A percentile compares a stretch with the other conserved stretches of the same genome.
These are phyloP conservation scores for Atherinosoma microstoma DNA, from an alignment of 2,797 vertebrate genomes.

Conservation along the genomic window DNA sequence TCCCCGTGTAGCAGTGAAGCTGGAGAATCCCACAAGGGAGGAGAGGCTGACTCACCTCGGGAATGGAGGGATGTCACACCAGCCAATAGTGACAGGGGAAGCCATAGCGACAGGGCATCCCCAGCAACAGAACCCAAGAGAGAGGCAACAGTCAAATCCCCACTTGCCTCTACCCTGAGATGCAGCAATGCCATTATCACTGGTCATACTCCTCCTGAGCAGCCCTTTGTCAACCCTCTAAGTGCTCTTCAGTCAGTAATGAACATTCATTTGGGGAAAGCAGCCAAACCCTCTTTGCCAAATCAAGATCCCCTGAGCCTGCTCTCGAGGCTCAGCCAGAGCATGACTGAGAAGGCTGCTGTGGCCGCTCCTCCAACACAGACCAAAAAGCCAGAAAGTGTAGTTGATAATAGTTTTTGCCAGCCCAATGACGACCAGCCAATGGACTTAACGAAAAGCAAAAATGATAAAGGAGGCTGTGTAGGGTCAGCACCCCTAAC, in stretches of 20 bases:
- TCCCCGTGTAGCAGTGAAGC: constrained; percentile 89
- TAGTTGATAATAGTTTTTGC: constrained; percentile 87
- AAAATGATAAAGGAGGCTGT: constrained; percentile 90
- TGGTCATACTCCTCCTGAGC: constrained; percentile 91
- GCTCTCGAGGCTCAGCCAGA: constrained; percentile 98
- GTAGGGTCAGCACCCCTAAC: constrained; percentile 90
- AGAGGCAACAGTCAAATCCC: constrained; percentile 77
- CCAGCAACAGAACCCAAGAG: constrained; percentile 83
- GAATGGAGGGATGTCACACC: constrained; percentile 88
- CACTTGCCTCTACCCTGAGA: constrained; percentile 82
- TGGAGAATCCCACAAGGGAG: constrained; percentile 85
- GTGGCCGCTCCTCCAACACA: constrained; percentile 91
- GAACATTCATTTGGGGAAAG: constrained; percentile 99
- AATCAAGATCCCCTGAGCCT: constrained; percentile 97
- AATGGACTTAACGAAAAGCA: constrained; percentile 98
- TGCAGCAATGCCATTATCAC: constrained; percentile 94
- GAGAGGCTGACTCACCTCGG: constrained; percentile 80
- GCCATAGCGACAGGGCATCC: constrained; percentile 82
- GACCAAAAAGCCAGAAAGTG: constrained; percentile 86
- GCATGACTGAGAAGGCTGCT: constrained; percentile 95
- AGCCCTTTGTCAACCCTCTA: constrained; percentile 97
- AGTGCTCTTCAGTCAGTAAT: constrained; percentile 99
- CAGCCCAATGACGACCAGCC: constrained; percentile 95
- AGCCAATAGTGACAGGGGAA: constrained; percentile 86
- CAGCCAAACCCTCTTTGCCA: constrained; percentile 94